Evolutionary conservation across 2,888 invertebrate species (phyloP).

Genomic region (Sphaerophoria taeniata): DNA sequence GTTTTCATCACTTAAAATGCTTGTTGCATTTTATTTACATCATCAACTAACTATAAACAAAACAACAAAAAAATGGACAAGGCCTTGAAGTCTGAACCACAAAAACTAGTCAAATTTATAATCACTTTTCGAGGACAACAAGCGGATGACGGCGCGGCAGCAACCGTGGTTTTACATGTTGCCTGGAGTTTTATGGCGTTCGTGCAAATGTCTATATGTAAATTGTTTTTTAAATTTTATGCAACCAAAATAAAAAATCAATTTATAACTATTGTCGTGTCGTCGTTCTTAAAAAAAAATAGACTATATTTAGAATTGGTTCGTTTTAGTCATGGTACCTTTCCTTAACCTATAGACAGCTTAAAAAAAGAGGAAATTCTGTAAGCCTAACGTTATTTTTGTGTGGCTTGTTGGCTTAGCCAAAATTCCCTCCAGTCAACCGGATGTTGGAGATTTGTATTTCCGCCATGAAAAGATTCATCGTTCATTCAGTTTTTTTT

Average conservation of each 20-base stretch:
- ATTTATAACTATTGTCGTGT: slow-evolving; percentile 69
- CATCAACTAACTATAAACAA: neutral
- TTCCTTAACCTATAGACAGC: neutral
- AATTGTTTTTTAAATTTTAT: slow-evolving; percentile 69
- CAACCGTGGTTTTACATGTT: slow-evolving; percentile 21
- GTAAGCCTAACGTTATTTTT: slow-evolving; percentile 36
- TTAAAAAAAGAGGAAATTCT: slow-evolving; percentile 40
- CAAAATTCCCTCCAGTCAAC: slow-evolving; percentile 76
- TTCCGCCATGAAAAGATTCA: slow-evolving; percentile 76
- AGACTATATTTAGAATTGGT: slow-evolving; percentile 53
- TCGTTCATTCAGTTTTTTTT: slow-evolving; percentile 50
- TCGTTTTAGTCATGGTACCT: slow-evolving; percentile 12
- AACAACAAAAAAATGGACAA: neutral
- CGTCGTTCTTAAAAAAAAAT: slow-evolving; percentile 52
- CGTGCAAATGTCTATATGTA: slow-evolving; percentile 72
- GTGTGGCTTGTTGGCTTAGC: slow-evolving; percentile 50
- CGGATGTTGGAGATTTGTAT: slow-evolving; percentile 82
- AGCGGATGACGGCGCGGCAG: neutral
- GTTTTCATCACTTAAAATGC: slow-evolving; percentile 42
- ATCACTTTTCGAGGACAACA: slow-evolving; percentile 46
- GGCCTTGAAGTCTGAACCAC: slow-evolving; percentile 52
- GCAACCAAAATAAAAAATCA: slow-evolving; percentile 70
- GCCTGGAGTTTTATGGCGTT: slow-evolving; percentile 28
- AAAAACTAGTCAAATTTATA: slow-evolving; percentile 49
- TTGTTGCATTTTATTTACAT: slow-evolving; percentile 59